Base-by-base conservation (phyloP, 2,113 vertebrate genomes). In the Petrocephalus zakoni region DNA sequence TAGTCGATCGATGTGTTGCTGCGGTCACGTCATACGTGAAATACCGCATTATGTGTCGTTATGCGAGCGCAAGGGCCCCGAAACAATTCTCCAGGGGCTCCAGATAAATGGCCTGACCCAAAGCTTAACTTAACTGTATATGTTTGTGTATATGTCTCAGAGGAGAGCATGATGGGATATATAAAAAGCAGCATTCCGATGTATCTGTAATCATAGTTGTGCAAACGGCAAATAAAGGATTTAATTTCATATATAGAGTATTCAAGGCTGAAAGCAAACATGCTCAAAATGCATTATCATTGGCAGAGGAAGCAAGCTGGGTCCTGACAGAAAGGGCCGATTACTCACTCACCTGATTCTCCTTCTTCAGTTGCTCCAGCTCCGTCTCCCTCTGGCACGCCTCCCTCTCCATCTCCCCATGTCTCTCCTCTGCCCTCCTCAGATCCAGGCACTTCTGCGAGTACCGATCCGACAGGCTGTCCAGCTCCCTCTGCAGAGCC, bases 371-470 rank as follows among this genome's bases (percentile, higher is more conserved):
- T 90, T 96, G 95, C 92, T 97, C 95, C 90, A 96, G 95, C 91
- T 98, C 97, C 87, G 91, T 95, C 90, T 97, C 96, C 92, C 94
- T 97, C 88, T 5, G 87, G 13, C 92, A 88, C 49, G 97, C 90
- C 0, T 94, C 95, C 19, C 93, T 93, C 87, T 97, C 95, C 6
- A 94, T 93, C 64, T 95, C 96, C 91, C 94, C 95, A 0, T 95
- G 94, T 93, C 95, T 95, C 89, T 92, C 93, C 1, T 96, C 96
- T 15, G 96, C 92, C 72, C 92, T 90, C 52, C 91, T 96, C 0
- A 98, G 96, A 94, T 99, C 96, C 93, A 97, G 94, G 94, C 97
- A 97, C 91, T 96, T 98, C 92, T 97, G 95, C 0, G 97, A 97
- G 93, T 97, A 98, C 84, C 90, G 94, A 87, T 98, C 96, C 0